phyloP scores from a whole-genome alignment of 1,140 invertebrate genomes.

The Neoseiulus cucumeris region DNA sequence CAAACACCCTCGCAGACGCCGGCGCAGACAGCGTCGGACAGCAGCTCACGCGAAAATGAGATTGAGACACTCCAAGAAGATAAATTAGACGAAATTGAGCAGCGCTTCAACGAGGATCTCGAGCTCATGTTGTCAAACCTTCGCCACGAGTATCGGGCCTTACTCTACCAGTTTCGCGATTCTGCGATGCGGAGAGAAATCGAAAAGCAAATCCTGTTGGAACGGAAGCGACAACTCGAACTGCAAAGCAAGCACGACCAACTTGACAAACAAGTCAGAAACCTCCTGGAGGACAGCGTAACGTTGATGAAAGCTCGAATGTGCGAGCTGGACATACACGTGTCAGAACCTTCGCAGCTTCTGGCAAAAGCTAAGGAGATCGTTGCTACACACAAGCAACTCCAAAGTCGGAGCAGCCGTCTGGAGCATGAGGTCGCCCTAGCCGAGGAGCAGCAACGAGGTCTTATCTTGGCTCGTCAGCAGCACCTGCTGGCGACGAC shows the following conservation, averaged over 20 bases:
- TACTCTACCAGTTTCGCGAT: constrained; percentile 57
- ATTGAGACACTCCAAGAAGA: no score
- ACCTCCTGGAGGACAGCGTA: constrained; percentile 76
- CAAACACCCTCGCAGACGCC: no score
- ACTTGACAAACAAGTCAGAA: constrained; percentile 71
- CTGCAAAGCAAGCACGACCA: constrained; percentile 55
- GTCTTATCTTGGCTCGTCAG: background rate
- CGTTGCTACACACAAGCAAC: constrained; percentile 65
- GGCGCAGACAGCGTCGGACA: no score
- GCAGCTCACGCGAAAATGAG: no score
- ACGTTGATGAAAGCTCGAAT: constrained; percentile 65
- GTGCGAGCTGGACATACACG: constrained; percentile 67
- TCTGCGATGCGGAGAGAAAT: constrained; percentile 49
- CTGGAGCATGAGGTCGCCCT: constrained; percentile 3
- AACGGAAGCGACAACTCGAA: constrained; percentile 48
- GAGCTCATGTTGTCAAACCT: constrained; percentile 64
- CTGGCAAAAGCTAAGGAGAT: constrained; percentile 73
- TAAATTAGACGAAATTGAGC: no score
- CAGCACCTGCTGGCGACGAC: constrained; percentile 1
- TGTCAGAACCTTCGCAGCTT: constrained; percentile 56
- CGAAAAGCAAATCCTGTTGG: constrained; percentile 51
- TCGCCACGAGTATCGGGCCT: constrained; percentile 56
- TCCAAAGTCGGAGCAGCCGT: constrained; percentile 36
- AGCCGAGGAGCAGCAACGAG: constrained; percentile 3
- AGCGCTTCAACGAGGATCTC: constrained; percentile 44